Evolutionary conservation across 2,113 vertebrate species (phyloP).

Genomic region (Hippolais icterina): DNA sequence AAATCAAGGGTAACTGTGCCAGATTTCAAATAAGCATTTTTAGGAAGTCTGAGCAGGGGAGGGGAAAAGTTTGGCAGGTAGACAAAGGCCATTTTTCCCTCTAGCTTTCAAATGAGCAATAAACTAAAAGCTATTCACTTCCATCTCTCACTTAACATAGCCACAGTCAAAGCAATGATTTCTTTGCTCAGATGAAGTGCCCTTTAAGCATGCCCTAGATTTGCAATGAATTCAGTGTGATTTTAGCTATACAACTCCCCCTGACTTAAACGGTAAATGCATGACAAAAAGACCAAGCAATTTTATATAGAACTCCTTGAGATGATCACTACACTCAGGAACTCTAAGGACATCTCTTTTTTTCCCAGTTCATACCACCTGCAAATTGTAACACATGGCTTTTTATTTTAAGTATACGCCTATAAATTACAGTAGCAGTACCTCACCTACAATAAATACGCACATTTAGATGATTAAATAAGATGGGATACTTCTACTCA

Average conservation of each 20-base stretch:
- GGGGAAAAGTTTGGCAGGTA: conserved; percentile 26
- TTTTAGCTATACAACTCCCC: background rate
- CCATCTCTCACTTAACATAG: conserved; percentile 36
- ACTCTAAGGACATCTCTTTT: background rate
- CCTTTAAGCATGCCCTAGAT: conserved; percentile 60
- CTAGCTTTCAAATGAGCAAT: conserved; percentile 64
- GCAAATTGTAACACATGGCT: background rate
- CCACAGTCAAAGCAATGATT: conserved; percentile 58
- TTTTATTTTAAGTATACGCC: background rate
- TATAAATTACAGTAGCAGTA: background rate
- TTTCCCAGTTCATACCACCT: background rate
- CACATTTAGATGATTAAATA: background rate
- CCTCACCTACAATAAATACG: background rate
- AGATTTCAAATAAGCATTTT: conserved; percentile 35
- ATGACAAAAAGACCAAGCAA: background rate
- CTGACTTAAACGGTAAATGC: conserved; percentile 3
- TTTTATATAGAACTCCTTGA: background rate
- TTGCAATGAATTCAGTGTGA: conserved; percentile 36
- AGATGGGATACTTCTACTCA: background rate
- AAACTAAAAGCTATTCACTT: conserved; percentile 60
- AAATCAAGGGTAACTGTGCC: conserved; percentile 15
- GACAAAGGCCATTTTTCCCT: conserved; percentile 44
- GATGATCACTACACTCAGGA: background rate
- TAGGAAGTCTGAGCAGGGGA: background rate
- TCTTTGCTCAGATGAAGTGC: conserved; percentile 55